Conservation (phyloP, 2,888 invertebrate species). For the Mongoloraphidia duomilia region DNA sequence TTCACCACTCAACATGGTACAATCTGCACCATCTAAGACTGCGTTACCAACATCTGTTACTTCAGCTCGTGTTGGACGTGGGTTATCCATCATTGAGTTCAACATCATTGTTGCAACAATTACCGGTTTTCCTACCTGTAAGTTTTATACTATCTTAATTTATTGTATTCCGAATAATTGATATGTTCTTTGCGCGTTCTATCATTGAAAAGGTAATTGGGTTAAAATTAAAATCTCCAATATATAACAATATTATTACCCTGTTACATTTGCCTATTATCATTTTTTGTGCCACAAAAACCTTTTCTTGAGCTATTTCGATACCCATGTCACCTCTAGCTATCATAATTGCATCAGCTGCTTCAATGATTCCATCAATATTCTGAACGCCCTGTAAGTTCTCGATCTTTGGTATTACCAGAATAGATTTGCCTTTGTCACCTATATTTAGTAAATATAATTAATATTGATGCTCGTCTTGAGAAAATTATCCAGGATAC, state of each 20-base stretch:
- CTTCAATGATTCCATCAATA: slow-evolving; percentile 62
- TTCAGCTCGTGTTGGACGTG: slow-evolving; percentile 60
- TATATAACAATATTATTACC: slow-evolving; percentile 17
- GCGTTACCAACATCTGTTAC: slow-evolving; percentile 86
- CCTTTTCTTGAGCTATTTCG: slow-evolving; percentile 75
- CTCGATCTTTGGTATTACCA: slow-evolving; percentile 67
- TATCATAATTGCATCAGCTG: slow-evolving; percentile 75
- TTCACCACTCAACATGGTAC: slow-evolving; percentile 73
- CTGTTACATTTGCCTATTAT: slow-evolving; percentile 74
- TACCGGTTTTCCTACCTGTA: slow-evolving; percentile 62
- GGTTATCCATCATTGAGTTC: slow-evolving; percentile 71
- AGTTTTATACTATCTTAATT: no score
- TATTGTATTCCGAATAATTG: no score
- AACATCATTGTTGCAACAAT: slow-evolving; percentile 74
- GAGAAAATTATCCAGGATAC: slow-evolving; percentile 27
- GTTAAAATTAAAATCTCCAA: background rate
- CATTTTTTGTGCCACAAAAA: slow-evolving; percentile 76
- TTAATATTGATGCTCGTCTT: background rate
- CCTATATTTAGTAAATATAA: slow-evolving; percentile 24
- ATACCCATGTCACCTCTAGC: slow-evolving; percentile 74
- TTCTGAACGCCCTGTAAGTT: slow-evolving; percentile 61
- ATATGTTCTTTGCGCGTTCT: background rate
- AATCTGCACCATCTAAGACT: slow-evolving; percentile 79
- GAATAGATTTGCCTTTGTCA: slow-evolving; percentile 46
- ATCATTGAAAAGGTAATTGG: background rate